Evolutionary conservation across 2,113 vertebrate species (phyloP).

Genomic region (Neolamprologus caudopunctatus): DNA sequence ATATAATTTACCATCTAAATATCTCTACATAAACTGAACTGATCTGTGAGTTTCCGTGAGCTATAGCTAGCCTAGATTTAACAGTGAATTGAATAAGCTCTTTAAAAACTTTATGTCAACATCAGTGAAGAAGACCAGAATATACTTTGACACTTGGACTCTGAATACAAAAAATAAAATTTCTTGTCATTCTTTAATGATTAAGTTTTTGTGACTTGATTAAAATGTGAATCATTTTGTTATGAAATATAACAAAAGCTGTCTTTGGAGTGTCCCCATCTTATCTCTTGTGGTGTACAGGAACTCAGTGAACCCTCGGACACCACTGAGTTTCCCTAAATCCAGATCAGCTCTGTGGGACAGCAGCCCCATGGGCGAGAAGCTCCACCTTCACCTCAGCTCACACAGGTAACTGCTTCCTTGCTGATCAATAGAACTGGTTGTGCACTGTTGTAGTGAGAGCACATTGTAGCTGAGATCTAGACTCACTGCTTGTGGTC

Average conservation of each 20-base stretch:
- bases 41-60: not conserved
- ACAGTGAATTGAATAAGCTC: not conserved
- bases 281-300: not conserved
- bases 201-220: not conserved
- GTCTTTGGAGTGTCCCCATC: not conserved
- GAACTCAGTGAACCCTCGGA: constrained; percentile 28
- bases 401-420: constrained; percentile 76
- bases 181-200: not conserved
- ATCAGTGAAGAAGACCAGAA: not conserved
- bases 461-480: not conserved
- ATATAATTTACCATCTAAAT: not conserved
- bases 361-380: constrained; percentile 74
- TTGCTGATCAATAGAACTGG: not conserved
- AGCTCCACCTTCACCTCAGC: constrained; percentile 72
- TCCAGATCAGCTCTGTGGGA: constrained; percentile 87
- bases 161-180: not conserved
- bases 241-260: not conserved
- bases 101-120: not conserved
- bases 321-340: constrained; percentile 82
- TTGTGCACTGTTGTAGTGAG: not conserved
- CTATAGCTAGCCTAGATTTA: not conserved
- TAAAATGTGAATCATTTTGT: not conserved
- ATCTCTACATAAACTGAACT: not conserved
- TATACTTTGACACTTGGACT: not conserved
- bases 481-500: not conserved